Evolutionary conservation across 2,797 vertebrate species (phyloP).

Genomic region (Mallotus villosus): DNA sequence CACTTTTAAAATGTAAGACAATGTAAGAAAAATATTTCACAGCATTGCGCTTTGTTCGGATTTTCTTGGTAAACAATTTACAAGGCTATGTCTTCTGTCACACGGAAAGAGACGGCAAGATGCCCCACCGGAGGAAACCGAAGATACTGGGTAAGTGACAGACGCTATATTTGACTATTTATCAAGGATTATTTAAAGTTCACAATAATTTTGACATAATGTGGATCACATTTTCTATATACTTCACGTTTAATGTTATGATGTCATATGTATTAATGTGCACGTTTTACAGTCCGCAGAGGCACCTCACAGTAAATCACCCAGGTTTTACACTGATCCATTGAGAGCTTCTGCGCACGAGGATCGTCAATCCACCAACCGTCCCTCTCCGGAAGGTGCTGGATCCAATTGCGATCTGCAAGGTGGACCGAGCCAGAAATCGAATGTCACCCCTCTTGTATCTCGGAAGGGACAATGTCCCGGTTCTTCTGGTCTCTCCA

Average conservation of each 20-base stretch:
- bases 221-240: constrained; percentile 29
- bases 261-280: constrained; percentile 18
- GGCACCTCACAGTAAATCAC: constrained; percentile 48
- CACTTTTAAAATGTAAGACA: not conserved
- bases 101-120: constrained; percentile 81
- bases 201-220: not conserved
- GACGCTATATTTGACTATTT: constrained; percentile 24
- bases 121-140: constrained; percentile 73
- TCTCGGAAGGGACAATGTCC: constrained; percentile 62
- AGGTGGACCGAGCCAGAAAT: constrained; percentile 80
- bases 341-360: constrained; percentile 1
- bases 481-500: constrained; percentile 77
- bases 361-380: constrained; percentile 46
- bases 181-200: not conserved
- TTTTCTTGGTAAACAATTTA: constrained; percentile 68
- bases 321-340: constrained; percentile 60
- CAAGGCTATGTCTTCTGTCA: constrained; percentile 85
- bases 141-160: constrained; percentile 79
- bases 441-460: constrained; percentile 65
- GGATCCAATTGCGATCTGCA: constrained; percentile 81
- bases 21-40: not conserved
- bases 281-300: constrained; percentile 48
- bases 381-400: constrained; percentile 86
- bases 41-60: constrained; percentile 60
- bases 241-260: constrained; percentile 38